Evolutionary conservation across 2,888 invertebrate genomes (phyloP).

Genomic region (Mongoloraphidia duomilia): DNA sequence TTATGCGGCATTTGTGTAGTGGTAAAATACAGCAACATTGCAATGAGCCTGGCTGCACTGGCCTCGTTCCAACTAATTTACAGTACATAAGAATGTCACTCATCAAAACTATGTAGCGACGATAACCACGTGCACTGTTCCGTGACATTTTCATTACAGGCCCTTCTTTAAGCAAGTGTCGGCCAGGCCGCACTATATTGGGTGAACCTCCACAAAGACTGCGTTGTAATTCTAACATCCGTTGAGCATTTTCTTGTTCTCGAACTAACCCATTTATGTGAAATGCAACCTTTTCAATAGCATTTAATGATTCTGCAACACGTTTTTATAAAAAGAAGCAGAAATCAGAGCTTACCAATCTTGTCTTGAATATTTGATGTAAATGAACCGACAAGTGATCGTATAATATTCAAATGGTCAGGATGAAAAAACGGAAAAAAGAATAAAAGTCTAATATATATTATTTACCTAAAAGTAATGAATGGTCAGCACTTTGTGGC

Average conservation of each 20-base stretch:
- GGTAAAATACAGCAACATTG: constrained; percentile 54
- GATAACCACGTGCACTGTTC: constrained; percentile 28
- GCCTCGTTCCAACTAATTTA: constrained; percentile 41
- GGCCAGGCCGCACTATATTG: constrained; percentile 49
- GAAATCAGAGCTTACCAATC: neutral
- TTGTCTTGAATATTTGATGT: neutral
- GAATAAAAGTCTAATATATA: constrained; percentile 4
- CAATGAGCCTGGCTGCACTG: constrained; percentile 41
- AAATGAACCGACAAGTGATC: neutral
- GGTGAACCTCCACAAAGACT: constrained; percentile 44
- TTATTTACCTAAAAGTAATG: constrained; percentile 32
- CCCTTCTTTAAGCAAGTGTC: constrained; percentile 55
- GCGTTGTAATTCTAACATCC: constrained; percentile 50
- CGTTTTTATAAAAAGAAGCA: neutral
- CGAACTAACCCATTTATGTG: constrained; percentile 60
- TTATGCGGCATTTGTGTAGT: constrained; percentile 50
- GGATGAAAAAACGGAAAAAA: constrained; percentile 5
- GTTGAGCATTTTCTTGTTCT: constrained; percentile 57
- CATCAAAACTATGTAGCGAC: constrained; percentile 53
- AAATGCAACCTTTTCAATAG: constrained; percentile 50
- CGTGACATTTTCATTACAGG: constrained; percentile 40
- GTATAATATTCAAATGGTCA: neutral
- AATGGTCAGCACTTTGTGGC: constrained; percentile 39
- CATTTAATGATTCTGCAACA: constrained; percentile 44
- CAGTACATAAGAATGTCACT: constrained; percentile 62